Evolutionary conservation across 1,140 invertebrate genomes (phyloP).

Genomic region (Cotesia glomerata): DNA sequence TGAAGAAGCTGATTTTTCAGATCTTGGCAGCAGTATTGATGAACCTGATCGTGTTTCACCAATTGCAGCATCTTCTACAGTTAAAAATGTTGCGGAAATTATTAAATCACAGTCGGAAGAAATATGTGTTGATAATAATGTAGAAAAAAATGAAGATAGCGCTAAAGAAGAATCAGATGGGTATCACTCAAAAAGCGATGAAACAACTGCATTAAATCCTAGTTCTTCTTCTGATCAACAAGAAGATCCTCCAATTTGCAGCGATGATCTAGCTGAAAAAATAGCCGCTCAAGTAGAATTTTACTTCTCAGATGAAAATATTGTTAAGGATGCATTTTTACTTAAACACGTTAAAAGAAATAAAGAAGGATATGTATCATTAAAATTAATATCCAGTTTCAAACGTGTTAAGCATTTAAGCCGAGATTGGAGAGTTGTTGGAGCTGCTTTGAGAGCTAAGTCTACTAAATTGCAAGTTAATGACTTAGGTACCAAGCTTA

Average conservation of each 20-base stretch:
- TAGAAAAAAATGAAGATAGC: neutral
- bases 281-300: constrained; percentile 88
- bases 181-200: constrained; percentile 53
- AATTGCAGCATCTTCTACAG: neutral
- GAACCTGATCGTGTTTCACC: constrained; percentile 37
- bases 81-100: neutral
- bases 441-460: constrained; percentile 75
- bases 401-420: constrained; percentile 91
- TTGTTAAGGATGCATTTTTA: constrained; percentile 93
- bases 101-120: neutral
- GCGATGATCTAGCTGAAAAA: constrained; percentile 75
- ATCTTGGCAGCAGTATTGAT: constrained; percentile 68
- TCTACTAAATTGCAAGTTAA: constrained; percentile 89
- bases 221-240: constrained; percentile 38
- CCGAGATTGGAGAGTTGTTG: constrained; percentile 91
- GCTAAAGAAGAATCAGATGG: constrained; percentile 46
- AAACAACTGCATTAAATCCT: neutral
- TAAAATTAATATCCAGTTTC: constrained; percentile 93
- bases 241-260: constrained; percentile 55
- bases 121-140: neutral
- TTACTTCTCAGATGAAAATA: constrained; percentile 94
- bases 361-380: constrained; percentile 92
- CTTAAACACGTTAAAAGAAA: constrained; percentile 93
- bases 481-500: constrained; percentile 87
- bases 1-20: constrained; percentile 71